phyloP scores from a whole-genome alignment of 2,888 invertebrate genomes.

The Saturnia pavonia region DNA sequence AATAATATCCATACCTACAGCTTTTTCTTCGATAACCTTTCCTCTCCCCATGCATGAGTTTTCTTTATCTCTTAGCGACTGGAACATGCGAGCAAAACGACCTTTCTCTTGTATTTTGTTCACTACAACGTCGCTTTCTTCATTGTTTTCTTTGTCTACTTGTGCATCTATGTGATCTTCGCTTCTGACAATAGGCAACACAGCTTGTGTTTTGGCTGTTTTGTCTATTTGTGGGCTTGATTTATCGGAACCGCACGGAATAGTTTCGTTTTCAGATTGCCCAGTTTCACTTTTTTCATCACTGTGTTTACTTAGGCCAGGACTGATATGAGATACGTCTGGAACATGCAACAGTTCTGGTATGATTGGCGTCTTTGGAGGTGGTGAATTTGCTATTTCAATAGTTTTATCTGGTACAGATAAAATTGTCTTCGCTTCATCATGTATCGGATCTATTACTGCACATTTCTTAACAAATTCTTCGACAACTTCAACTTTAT shows the following conservation, averaged over 20 bases:
- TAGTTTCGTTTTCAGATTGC: slow-evolving; percentile 77
- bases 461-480: slow-evolving; percentile 64
- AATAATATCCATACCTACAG: slow-evolving; percentile 51
- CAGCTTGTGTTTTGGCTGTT: slow-evolving; percentile 72
- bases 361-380: slow-evolving; percentile 71
- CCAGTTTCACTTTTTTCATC: slow-evolving; percentile 73
- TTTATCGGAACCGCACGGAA: slow-evolving; percentile 75
- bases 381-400: slow-evolving; percentile 67
- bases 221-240: slow-evolving; percentile 73
- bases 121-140: slow-evolving; percentile 66
- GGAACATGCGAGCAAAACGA: slow-evolving; percentile 68
- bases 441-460: slow-evolving; percentile 53
- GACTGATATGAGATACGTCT: slow-evolving; percentile 68
- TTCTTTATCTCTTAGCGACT: slow-evolving; percentile 72
- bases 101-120: slow-evolving; percentile 68
- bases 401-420: slow-evolving; percentile 59
- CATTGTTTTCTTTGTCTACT: slow-evolving; percentile 44
- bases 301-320: slow-evolving; percentile 67
- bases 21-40: slow-evolving; percentile 73
- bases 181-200: slow-evolving; percentile 73
- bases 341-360: slow-evolving; percentile 70
- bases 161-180: slow-evolving; percentile 67
- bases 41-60: slow-evolving; percentile 77
- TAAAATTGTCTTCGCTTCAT: slow-evolving; percentile 58
- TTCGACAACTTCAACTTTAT: slow-evolving; percentile 62